Evolutionary conservation across 1,140 invertebrate species (phyloP), one percentile per base, ranked within the genome.

Genomic region (Lordiphosa clarofinis): DNA sequence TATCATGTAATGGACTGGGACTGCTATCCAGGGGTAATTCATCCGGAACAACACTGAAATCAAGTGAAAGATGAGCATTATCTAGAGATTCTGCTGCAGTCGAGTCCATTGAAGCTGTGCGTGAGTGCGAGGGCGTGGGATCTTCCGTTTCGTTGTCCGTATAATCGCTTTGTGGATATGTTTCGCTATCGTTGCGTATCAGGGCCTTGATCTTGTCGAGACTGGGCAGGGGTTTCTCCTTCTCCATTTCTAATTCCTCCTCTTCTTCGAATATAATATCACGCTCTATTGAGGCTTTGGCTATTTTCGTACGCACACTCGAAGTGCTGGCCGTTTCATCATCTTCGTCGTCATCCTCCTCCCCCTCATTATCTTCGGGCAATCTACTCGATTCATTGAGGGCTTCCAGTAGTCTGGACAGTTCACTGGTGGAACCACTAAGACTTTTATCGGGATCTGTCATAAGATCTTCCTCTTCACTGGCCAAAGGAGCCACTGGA

Each of bases 31-130:
- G 36, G 3, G 79, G 73, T 7, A 87, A 33, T 19, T 87, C 86
- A 43, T 87, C 86, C n/a, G 73, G 58, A 11, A 87, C 59, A 40
- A 87, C 64, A 61, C 86, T 87, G 56, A 79, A 87, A 87, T 86
- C 66, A 67, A 38, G 47, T 37, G 60, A 31, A 13, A 62, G 36
- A 36, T 62, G 67, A 5, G 37, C 49, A 38, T 61, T 65, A 39
- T 42, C 40, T 21, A 54, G 37, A 21, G 40, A 12, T 1, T 47
- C 28, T 4, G 47, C 53, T 7, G 68, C 58, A 19, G 67, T 61
- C n/a, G 73, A 86, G 21, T 86, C 78, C 56, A 67, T 7, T 11
- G 78, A 82, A 33, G 79, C 73, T 55, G 63, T 84, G 64, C 78
- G 78, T 52, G 78, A 84, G 55, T 84, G 79, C 48, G 64, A 69